A percentile compares a stretch with the other conserved stretches of the same genome.
These are phyloP conservation scores for Acropternis orthonyx DNA, from an alignment of 2,797 vertebrate species.

Conservation along the genomic window DNA sequence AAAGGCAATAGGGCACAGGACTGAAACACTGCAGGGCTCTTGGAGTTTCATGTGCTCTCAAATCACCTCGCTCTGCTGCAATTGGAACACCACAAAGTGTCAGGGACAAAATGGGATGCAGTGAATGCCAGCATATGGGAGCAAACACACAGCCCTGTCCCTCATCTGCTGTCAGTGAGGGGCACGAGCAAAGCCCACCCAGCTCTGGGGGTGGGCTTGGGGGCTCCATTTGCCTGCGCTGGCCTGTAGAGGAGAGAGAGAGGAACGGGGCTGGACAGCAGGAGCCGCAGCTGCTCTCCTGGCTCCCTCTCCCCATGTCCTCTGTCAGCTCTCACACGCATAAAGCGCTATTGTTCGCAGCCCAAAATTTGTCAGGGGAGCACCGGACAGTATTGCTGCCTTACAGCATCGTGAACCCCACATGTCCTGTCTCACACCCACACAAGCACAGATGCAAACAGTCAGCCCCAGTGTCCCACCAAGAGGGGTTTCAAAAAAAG, in stretches of 20 bases:
- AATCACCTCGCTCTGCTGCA: neutral
- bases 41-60: rapidly evolving
- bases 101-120: neutral
- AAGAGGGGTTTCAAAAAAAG: no score
- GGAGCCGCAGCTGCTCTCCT: constrained; percentile 25
- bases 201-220: neutral
- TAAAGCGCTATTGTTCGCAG: constrained; percentile 11
- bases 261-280: neutral
- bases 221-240: neutral
- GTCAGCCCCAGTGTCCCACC: rapidly evolving
- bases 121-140: rapidly evolving
- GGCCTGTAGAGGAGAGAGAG: neutral
- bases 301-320: neutral
- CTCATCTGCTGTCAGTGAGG: rapidly evolving
- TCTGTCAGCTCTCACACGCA: neutral
- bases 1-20: neutral
- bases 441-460: neutral
- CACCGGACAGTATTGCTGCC: neutral
- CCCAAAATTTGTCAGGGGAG: neutral
- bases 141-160: neutral
- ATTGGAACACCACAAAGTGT: neutral
- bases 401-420: rapidly evolving
- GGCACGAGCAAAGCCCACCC: neutral
- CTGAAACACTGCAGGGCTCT: neutral
- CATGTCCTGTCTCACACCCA: neutral